Base-by-base conservation (phyloP, 2,797 vertebrate species). In the Chanos chanos region DNA sequence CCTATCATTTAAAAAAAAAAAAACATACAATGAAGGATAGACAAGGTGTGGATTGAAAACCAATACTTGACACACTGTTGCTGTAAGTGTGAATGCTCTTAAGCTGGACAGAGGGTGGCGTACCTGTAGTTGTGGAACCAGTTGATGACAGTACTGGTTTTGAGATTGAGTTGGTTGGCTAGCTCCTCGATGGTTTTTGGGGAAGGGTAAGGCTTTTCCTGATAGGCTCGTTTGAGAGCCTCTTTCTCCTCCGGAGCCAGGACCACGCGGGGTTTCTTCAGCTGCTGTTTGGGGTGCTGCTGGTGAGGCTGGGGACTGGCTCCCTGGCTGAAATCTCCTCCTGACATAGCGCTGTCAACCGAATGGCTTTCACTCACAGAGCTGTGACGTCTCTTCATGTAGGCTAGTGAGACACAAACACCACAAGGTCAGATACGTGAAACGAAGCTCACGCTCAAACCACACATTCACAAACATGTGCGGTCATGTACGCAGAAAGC, bases 41-140 rank as follows among this genome's bases (percentile, higher is more conserved):
- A 1, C 4, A 41, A 21, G 4, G 7, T 2, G n/a, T n/a, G n/a
- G n/a, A n/a, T n/a, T n/a, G n/a, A n/a, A n/a, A n/a, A n/a, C n/a
- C n/a, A n/a, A n/a, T n/a, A n/a, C n/a, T n/a, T n/a, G n/a, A 3
- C 24, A 25, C 24, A 25, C 24, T 25, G 24, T 25, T 27, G 6
- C 5, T 7, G 25, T 27, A 5, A 25, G 5, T 27, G 5, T 25
- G 1, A 13, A 15, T 7, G 13, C 34, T 15, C 6, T 15, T n/a
- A 15, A 7, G 34, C 15, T 5, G 7, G 34, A 16, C 37, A 31
- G 31, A 27, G 8, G 19, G n/a, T 50, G n/a, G 19, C 12, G 2
- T 62, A 99, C 97, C 97, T 97, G 87, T 99, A 99, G 66, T 99
- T 99, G 85, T 99, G 97, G 85, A 99, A 99, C 97, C 97, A 99